These are phyloP conservation scores for Lepidocolaptes lacrymiger DNA, from an alignment of 2,797 vertebrate species.

Conservation along the genomic window DNA sequence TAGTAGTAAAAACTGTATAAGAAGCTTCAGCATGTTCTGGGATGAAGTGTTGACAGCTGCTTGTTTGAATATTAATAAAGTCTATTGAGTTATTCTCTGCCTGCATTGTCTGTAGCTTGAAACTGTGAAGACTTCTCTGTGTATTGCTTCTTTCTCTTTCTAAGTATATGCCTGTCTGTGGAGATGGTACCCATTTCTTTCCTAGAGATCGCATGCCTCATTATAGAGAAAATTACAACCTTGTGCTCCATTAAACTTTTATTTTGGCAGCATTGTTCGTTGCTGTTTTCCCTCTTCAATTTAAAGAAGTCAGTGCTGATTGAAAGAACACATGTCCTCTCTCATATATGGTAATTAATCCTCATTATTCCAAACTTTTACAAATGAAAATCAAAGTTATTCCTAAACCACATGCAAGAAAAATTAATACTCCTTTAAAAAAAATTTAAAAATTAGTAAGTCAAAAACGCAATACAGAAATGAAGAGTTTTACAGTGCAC, in stretches of 20 bases:
- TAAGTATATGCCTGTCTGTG: not conserved
- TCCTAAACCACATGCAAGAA: not conserved
- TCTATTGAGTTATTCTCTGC: slow-evolving; percentile 24
- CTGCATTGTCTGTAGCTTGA: slow-evolving; percentile 3
- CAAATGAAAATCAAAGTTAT: not conserved
- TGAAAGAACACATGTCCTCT: slow-evolving; percentile 2
- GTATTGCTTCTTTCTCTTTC: not conserved
- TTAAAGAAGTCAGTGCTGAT: slow-evolving; percentile 38
- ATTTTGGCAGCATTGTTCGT: slow-evolving; percentile 46
- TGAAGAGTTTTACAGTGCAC: not conserved
- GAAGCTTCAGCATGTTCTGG: slow-evolving; percentile 6
- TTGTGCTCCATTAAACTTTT: slow-evolving; percentile 36
- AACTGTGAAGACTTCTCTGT: not conserved
- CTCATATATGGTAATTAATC: not conserved
- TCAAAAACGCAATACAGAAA: not conserved
- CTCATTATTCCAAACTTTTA: slow-evolving; percentile 12
- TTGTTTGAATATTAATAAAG: slow-evolving; percentile 59
- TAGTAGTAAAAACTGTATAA: not conserved
- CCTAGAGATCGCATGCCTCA: not conserved
- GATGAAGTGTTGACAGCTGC: slow-evolving; percentile 53
- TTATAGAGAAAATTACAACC: slow-evolving; percentile 38
- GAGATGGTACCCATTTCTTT: slow-evolving; percentile 13
- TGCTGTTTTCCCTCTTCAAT: not conserved
- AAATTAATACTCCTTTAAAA: not conserved
- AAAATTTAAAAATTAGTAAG: not conserved